Evolutionary conservation across 2,113 vertebrate genomes (phyloP), one percentile per base, ranked within the genome.

Genomic region (Bos javanicus): DNA sequence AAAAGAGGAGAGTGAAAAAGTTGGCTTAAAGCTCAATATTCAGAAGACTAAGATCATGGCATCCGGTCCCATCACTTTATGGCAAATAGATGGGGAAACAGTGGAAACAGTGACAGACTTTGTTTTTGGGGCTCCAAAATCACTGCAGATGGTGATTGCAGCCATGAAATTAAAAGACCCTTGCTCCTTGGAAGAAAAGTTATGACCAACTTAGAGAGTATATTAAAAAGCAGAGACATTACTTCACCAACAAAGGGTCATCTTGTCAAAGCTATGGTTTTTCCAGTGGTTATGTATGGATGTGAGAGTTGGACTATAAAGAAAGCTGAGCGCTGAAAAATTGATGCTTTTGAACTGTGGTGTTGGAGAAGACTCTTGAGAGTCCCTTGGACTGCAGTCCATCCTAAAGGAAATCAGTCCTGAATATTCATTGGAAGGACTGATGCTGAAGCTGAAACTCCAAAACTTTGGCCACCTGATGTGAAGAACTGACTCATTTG

Each of bases 401-500:
- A 71, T 36, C n/a, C n/a, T 71, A 71, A 71, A 36, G 64, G n/a
- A 71, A 36, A 36, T 71, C 17, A 71, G 10, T 36, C n/a, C 19
- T 71, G n/a, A 71, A 2, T 3, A 2, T 23, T 71, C n/a, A 71
- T 6, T 23, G 17, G 19, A 23, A 71, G 67, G n/a, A 36, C 67
- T 39, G 19, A 36, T 36, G 19, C 10, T 36, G n/a, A 71, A 71
- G 67, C n/a, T 36, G n/a, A 71, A 36, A 36, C 19, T 71, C 67
- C 10, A 71, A 71, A 23, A 6, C 9, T 71, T 36, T 71, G 19
- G 67, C 67, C 17, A 23, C n/a, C n/a, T 39, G 67, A 71, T 36
- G n/a, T 0, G 5, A 1, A 71, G n/a, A 23, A 0, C n/a, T 36
- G 9, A 71, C 67, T 23, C 67, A 71, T 23, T 36, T 71, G n/a